phyloP scores from a whole-genome alignment of 2,888 invertebrate genomes.

The Stratiomys singularior region DNA sequence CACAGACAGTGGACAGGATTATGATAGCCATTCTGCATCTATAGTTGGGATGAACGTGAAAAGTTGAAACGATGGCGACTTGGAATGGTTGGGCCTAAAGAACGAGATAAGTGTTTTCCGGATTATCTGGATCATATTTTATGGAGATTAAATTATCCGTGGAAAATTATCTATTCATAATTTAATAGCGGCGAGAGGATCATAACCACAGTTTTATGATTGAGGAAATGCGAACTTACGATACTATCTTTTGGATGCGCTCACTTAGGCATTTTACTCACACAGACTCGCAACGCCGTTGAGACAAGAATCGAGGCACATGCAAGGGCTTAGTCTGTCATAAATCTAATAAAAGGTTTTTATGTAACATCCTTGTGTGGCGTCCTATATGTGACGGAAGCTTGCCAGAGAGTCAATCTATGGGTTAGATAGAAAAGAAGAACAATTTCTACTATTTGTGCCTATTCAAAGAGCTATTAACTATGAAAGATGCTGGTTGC shows the following conservation, averaged over 20 bases:
- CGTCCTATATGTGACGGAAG: too few species aligned
- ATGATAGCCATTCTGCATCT: background rate
- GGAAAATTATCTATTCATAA: constrained; percentile 39
- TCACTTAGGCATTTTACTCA: background rate
- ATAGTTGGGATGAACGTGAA: background rate
- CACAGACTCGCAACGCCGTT: background rate
- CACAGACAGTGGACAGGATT: background rate
- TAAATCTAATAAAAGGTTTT: constrained; percentile 2
- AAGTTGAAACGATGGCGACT: background rate
- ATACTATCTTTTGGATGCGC: constrained; percentile 1
- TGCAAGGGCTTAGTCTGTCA: background rate
- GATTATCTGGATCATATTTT: constrained; percentile 8
- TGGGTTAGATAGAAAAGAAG: background rate
- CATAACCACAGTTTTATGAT: constrained; percentile 21
- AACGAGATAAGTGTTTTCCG: constrained; percentile 18
- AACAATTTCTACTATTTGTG: background rate
- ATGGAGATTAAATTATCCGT: constrained; percentile 40
- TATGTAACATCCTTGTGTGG: background rate
- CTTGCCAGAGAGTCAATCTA: background rate
- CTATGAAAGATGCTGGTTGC: background rate
- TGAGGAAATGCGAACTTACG: constrained; percentile 20
- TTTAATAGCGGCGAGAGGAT: constrained; percentile 13
- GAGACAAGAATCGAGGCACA: background rate
- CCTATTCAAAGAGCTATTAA: background rate
- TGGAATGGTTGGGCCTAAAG: background rate